Evolutionary conservation across 2,113 vertebrate species (phyloP), one percentile per base, ranked within the genome.

Genomic region (Struthidea cinerea): DNA sequence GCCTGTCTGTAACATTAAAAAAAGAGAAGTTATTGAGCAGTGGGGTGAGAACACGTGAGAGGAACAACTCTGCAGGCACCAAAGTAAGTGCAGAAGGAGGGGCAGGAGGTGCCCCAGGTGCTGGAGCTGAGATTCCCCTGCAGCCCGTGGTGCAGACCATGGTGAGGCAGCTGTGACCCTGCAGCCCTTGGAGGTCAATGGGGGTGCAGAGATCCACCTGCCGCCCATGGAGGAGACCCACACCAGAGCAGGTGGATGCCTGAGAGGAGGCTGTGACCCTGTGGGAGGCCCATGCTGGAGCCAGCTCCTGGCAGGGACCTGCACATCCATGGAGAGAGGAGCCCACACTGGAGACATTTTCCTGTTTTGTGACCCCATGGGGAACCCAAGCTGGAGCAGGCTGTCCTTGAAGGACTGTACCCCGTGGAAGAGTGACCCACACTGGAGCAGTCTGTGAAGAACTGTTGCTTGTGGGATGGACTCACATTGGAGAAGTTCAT

Each of bases 61-160:
- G 41, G 19, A 65, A 13, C 30, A 49, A 4, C 16, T 20, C 16
- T 30, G 12, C 24, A 24, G 6, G 28, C 23, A 56, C 1, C 23
- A 49, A 28, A 8, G 18, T 39, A 18, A 41, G 28, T 19, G 27
- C 2, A 65, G 42, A 56, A 75, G 50, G 19, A 65, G 2, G 3
- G 8, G 6, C 0, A 56, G 12, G n/a, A 56, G n/a, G 5, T 20
- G 19, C 24, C 65, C 2, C 42, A 56, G 42, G 8, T 1, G 0
- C 24, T 4, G 8, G 42, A 64, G 28, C 19, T 6, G 2, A 3
- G 11, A 41, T n/a, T 64, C 23, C n/a, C 8, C 19, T 56, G 30
- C 30, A 55, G 26, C 32, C 24, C 2, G 0, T n/a, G 27, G 22
- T 37, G 13, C 26, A 73, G 23, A 0, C 28, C 41, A 16, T 7